These are phyloP conservation scores for Flexamia atlantica DNA, from an alignment of 2,888 invertebrate species.

Conservation along the genomic window DNA sequence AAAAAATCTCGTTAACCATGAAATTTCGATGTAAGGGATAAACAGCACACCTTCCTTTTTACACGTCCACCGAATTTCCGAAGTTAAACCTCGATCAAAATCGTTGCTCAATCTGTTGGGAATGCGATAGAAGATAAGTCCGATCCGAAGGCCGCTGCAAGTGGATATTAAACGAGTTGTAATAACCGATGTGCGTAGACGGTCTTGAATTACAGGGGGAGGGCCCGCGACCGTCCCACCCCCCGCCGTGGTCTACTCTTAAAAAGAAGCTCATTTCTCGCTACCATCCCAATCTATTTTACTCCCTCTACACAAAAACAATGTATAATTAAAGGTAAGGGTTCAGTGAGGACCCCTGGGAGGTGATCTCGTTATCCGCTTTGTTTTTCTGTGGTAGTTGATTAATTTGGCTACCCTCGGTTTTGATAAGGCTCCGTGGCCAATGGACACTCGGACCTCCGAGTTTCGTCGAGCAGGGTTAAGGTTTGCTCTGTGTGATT, in stretches of 20 bases:
- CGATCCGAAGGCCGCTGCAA: slow-evolving; percentile 19
- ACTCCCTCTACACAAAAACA: slow-evolving; percentile 44
- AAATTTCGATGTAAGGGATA: not conserved
- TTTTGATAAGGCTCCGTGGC: not conserved
- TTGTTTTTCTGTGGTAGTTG: slow-evolving; percentile 20
- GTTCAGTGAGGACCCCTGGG: slow-evolving; percentile 38
- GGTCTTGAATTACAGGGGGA: slow-evolving; percentile 41
- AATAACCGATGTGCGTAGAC: slow-evolving; percentile 28
- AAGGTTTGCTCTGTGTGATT: no score
- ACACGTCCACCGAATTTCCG: not conserved
- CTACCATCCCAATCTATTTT: slow-evolving; percentile 48
- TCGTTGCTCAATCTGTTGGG: slow-evolving; percentile 29
- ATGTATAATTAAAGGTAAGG: slow-evolving; percentile 51
- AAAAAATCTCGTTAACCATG: not conserved
- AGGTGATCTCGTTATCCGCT: slow-evolving; percentile 21
- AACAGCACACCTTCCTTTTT: no score
- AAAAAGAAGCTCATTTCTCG: slow-evolving; percentile 53
- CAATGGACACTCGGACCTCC: not conserved
- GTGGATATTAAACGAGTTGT: slow-evolving; percentile 41
- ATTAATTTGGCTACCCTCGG: slow-evolving; percentile 14
- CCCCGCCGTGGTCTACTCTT: slow-evolving; percentile 43
- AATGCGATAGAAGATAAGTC: slow-evolving; percentile 34
- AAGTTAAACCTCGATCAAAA: not conserved
- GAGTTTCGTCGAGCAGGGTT: not conserved
- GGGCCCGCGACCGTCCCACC: slow-evolving; percentile 28